phyloP scores from a whole-genome alignment of 2,797 vertebrate species.

The Sebastes reedi region DNA sequence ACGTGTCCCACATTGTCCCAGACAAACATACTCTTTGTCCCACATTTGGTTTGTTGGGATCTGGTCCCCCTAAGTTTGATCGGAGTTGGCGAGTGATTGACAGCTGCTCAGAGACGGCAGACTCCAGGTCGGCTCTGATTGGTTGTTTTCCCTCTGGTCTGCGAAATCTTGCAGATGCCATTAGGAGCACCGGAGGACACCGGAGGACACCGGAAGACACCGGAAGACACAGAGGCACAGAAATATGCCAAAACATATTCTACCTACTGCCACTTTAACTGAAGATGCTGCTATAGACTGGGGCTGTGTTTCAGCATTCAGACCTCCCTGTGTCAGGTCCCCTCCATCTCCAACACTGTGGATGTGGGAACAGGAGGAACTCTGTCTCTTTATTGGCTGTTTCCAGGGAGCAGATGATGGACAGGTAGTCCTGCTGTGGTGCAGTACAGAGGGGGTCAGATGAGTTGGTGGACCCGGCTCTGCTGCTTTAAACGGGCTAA shows the following conservation, averaged over 20 bases:
- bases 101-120: too few species aligned
- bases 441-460: neutral
- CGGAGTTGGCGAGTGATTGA: fast-evolving
- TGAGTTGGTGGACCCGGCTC: neutral
- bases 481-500: neutral
- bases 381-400: neutral
- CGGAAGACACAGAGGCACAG: too few species aligned
- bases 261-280: neutral
- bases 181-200: too few species aligned
- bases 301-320: neutral
- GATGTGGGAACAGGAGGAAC: neutral
- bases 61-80: too few species aligned
- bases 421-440: slow-evolving; percentile 15
- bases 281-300: neutral
- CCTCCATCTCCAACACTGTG: neutral
- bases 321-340: neutral
- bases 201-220: too few species aligned
- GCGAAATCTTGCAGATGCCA: too few species aligned
- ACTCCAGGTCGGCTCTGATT: too few species aligned
- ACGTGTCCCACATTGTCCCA: too few species aligned
- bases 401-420: neutral
- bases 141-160: too few species aligned
- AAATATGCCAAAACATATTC: too few species aligned
- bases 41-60: too few species aligned
- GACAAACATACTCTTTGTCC: too few species aligned